phyloP scores from a whole-genome alignment of 2,888 invertebrate genomes.

The Mesochorus sp. region DNA sequence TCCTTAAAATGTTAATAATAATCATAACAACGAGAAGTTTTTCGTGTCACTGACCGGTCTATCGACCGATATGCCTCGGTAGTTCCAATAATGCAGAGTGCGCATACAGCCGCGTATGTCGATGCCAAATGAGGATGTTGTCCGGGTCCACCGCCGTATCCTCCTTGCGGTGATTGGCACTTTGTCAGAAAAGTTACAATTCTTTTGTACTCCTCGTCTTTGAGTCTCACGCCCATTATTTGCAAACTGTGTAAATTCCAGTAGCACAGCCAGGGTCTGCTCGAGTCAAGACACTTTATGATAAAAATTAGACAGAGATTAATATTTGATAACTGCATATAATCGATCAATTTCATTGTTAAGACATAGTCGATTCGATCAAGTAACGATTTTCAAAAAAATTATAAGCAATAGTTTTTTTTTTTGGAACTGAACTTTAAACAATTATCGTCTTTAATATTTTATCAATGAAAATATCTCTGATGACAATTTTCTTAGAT shows the following conservation, averaged over 20 bases:
- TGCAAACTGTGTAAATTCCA: slow-evolving; percentile 97
- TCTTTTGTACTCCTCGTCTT: slow-evolving; percentile 83
- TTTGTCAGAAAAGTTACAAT: slow-evolving; percentile 85
- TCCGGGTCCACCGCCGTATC: slow-evolving; percentile 97
- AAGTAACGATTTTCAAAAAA: too few species aligned
- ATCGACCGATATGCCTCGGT: slow-evolving; percentile 94
- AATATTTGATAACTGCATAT: not conserved
- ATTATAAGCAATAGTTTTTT: too few species aligned
- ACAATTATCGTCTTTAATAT: too few species aligned
- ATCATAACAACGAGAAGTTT: not conserved
- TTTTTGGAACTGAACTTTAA: too few species aligned
- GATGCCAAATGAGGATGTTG: slow-evolving; percentile 97
- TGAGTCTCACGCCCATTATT: slow-evolving; percentile 87
- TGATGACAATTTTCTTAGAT: too few species aligned
- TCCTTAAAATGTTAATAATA: not conserved
- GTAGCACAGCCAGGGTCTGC: slow-evolving; percentile 98
- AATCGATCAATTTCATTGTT: not conserved
- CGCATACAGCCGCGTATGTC: slow-evolving; percentile 98
- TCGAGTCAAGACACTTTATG: slow-evolving; percentile 95
- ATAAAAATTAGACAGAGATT: slow-evolving; percentile 37
- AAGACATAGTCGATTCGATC: too few species aligned
- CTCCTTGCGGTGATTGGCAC: slow-evolving; percentile 92
- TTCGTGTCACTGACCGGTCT: slow-evolving; percentile 85
- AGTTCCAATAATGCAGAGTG: slow-evolving; percentile 94
- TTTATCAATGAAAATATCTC: too few species aligned